A percentile compares a stretch with the other conserved stretches of the same genome.
phyloP scores from a whole-genome alignment of 1,140 invertebrate species.

The Battus philenor region DNA sequence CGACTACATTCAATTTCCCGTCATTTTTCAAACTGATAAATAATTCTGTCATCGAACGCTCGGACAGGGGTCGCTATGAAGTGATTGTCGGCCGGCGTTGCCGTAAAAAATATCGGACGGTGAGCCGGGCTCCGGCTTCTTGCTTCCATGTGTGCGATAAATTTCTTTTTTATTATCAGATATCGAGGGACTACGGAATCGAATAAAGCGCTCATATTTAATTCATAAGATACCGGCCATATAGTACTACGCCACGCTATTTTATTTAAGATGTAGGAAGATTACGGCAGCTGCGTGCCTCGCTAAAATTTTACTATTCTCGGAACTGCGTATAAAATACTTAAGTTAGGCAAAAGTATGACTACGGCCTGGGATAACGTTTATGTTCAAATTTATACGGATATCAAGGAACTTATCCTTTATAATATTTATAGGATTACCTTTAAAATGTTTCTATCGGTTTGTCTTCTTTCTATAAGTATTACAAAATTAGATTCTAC shows the following conservation, averaged over 20 bases:
- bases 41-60: slow-evolving; percentile 76
- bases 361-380: no score
- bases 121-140: slow-evolving; percentile 42
- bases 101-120: slow-evolving; percentile 70
- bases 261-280: slow-evolving; percentile 71
- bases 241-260: slow-evolving; percentile 64
- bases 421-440: no score
- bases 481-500: no score
- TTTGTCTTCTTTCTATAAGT: no score
- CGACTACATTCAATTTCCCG: slow-evolving; percentile 78
- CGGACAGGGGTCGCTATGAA: slow-evolving; percentile 75
- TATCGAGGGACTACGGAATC: slow-evolving; percentile 74
- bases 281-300: slow-evolving; percentile 49
- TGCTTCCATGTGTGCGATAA: slow-evolving; percentile 65
- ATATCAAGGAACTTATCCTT: no score
- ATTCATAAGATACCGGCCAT: slow-evolving; percentile 75
- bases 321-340: slow-evolving; percentile 14
- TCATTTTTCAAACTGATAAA: slow-evolving; percentile 78
- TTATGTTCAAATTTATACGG: no score
- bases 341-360: slow-evolving; percentile 7
- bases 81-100: slow-evolving; percentile 67
- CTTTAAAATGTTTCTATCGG: no score
- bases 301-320: slow-evolving; percentile 16
- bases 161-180: slow-evolving; percentile 76
- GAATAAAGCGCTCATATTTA: slow-evolving; percentile 76